phyloP scores from a whole-genome alignment of 2,888 invertebrate genomes.

The Tryphoninae sp. region DNA sequence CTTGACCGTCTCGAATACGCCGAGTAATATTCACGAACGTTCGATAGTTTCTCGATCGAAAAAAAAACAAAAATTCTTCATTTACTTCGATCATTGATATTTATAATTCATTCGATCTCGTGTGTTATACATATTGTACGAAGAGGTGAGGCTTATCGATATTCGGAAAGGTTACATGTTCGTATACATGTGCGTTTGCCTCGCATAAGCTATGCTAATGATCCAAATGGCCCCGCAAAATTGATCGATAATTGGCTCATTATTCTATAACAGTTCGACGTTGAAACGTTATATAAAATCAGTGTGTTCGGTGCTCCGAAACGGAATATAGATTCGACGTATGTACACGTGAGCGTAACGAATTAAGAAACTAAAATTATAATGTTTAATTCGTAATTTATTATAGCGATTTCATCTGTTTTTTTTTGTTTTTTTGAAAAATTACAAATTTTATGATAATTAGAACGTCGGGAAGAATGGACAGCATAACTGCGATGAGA shows the following conservation, averaged over 20 bases:
- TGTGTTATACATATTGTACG: not conserved
- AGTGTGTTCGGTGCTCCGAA: slow-evolving; percentile 1
- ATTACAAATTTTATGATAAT: slow-evolving; percentile 7
- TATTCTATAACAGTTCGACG: slow-evolving; percentile 38
- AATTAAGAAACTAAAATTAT: not conserved
- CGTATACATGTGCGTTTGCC: not conserved
- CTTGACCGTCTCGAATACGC: slow-evolving; percentile 39
- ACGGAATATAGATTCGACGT: slow-evolving; percentile 4
- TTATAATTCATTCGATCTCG: not conserved
- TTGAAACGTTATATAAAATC: slow-evolving; percentile 44
- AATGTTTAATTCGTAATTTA: not conserved
- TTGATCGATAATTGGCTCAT: slow-evolving; percentile 60
- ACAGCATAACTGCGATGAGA: slow-evolving; percentile 58
- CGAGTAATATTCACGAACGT: slow-evolving; percentile 13
- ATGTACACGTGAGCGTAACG: slow-evolving; percentile 4
- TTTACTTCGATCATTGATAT: no score
- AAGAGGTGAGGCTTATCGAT: slow-evolving; percentile 21
- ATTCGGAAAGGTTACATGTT: slow-evolving; percentile 6
- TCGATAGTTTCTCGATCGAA: not conserved
- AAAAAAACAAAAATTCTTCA: slow-evolving; percentile 19
- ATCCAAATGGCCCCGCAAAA: slow-evolving; percentile 50
- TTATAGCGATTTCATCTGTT: slow-evolving; percentile 2
- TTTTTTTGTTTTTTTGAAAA: not conserved
- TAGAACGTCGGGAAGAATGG: slow-evolving; percentile 53
- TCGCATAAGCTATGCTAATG: slow-evolving; percentile 42